phyloP scores from a whole-genome alignment of 1,140 invertebrate genomes.

The Ceratina japonica region DNA sequence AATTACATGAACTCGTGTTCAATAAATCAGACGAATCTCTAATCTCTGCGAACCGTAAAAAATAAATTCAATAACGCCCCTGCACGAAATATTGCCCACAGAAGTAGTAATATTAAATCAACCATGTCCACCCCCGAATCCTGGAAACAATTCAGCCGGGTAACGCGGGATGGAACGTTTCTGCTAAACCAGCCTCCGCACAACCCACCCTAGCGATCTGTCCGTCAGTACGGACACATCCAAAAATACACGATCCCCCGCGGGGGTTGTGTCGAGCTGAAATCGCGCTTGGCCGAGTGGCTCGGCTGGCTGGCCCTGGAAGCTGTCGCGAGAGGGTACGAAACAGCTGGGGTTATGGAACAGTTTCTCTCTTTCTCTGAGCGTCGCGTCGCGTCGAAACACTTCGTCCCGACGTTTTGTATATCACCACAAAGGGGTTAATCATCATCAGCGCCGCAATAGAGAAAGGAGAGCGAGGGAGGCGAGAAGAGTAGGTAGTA shows the following conservation, averaged over 20 bases:
- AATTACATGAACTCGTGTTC: no score
- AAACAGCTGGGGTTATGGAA: not conserved
- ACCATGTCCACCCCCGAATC: not conserved
- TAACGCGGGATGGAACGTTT: not conserved
- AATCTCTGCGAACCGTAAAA: no score
- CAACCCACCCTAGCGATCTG: not conserved
- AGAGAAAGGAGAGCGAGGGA: conserved; percentile 30
- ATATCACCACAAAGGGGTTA: conserved; percentile 45
- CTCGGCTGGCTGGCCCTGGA: not conserved
- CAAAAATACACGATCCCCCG: conserved; percentile 16
- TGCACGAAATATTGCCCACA: not conserved
- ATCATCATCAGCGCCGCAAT: conserved; percentile 51
- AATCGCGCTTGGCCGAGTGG: not conserved
- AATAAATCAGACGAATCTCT: no score
- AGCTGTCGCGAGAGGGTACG: not conserved
- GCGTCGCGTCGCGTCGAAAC: not conserved
- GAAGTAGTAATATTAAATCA: conserved; percentile 14
- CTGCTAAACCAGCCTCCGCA: not conserved
- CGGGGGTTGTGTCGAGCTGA: not conserved
- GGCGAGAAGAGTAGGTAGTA: conserved; percentile 1
- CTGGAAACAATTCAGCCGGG: not conserved
- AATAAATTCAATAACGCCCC: not conserved
- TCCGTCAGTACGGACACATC: conserved; percentile 17
- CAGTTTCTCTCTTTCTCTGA: not conserved
- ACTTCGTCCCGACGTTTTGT: conserved; percentile 26